phyloP scores from a whole-genome alignment of 2,113 vertebrate species.

The Apistogramma diplotaenia region DNA sequence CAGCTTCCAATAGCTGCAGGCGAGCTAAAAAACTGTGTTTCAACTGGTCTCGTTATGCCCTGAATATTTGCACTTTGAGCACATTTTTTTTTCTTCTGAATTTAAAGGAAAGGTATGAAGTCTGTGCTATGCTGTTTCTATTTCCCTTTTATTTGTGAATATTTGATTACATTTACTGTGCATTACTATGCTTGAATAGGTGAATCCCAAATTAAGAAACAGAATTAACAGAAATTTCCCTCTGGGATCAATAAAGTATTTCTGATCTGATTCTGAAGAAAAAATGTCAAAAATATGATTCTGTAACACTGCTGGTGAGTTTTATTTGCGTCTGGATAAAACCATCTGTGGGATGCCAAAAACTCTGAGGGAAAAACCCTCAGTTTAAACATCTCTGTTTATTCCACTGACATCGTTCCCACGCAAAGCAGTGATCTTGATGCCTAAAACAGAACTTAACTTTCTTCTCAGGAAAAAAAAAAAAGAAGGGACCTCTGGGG shows the following conservation, averaged over 20 bases:
- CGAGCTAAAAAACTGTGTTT: background rate
- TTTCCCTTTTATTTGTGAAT: background rate
- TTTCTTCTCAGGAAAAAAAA: background rate
- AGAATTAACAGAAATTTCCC: too few species aligned
- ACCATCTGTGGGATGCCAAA: background rate
- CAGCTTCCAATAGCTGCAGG: slow-evolving; percentile 19
- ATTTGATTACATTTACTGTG: background rate
- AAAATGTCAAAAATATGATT: background rate
- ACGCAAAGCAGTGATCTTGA: background rate
- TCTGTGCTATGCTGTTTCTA: background rate
- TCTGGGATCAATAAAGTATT: too few species aligned
- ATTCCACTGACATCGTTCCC: background rate
- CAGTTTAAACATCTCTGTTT: background rate
- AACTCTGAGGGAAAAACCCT: background rate
- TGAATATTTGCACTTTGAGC: background rate
- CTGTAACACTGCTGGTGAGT: background rate
- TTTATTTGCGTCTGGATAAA: background rate
- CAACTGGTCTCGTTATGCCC: background rate
- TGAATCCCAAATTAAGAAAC: background rate
- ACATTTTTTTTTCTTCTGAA: too few species aligned
- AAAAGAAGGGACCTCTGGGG: too few species aligned
- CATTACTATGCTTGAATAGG: background rate
- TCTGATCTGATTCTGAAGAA: too few species aligned
- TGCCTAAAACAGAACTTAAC: background rate
- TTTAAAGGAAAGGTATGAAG: too few species aligned